Conservation (phyloP, 2,113 vertebrate genomes). For the Uropsilus gracilis region DNA sequence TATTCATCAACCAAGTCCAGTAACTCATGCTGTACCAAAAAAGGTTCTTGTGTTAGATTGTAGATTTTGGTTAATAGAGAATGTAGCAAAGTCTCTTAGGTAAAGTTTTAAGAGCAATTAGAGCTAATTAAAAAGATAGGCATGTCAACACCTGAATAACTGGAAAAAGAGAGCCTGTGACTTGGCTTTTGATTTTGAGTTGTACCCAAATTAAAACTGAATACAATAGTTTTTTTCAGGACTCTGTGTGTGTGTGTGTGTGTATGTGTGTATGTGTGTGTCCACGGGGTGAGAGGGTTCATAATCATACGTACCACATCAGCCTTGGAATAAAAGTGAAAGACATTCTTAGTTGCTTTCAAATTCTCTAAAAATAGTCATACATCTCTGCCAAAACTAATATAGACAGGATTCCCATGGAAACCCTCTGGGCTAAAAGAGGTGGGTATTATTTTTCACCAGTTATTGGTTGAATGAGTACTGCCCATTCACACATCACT, state of each 20-base stretch:
- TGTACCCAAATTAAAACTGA: slow-evolving; percentile 47
- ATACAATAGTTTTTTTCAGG: slow-evolving; percentile 45
- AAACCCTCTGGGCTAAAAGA: slow-evolving; percentile 66
- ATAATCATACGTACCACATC: slow-evolving; percentile 59
- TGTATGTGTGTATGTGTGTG: not conserved
- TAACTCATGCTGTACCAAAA: not conserved
- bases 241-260: not conserved
- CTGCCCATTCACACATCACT: slow-evolving; percentile 14
- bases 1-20: slow-evolving; percentile 21
- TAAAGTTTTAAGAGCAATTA: slow-evolving; percentile 67
- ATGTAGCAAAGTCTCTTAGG: slow-evolving; percentile 12
- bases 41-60: slow-evolving; percentile 17
- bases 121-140: slow-evolving; percentile 72
- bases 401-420: slow-evolving; percentile 79
- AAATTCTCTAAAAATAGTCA: slow-evolving; percentile 75
- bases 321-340: slow-evolving; percentile 71
- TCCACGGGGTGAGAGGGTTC: not conserved
- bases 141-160: slow-evolving; percentile 67
- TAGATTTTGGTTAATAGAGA: slow-evolving; percentile 41
- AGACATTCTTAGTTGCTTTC: slow-evolving; percentile 69
- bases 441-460: slow-evolving; percentile 47
- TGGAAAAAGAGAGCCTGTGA: slow-evolving; percentile 34
- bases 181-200: slow-evolving; percentile 64
- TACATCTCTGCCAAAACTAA: slow-evolving; percentile 70
- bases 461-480: slow-evolving; percentile 58